phyloP scores from a whole-genome alignment of 2,888 invertebrate genomes.

The Dioctria rufipes region DNA sequence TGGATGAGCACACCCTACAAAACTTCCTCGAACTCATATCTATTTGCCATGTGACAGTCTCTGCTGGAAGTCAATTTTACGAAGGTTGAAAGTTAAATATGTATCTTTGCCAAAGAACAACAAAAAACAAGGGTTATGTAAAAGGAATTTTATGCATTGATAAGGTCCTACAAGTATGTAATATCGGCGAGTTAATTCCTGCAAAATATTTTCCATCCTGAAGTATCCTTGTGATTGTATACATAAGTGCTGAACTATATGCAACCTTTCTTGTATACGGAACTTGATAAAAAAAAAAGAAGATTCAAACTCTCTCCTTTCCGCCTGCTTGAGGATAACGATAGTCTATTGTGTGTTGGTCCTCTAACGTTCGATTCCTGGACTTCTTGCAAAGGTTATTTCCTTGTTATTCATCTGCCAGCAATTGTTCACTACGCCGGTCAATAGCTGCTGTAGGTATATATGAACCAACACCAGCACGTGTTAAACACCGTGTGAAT shows the following conservation, averaged over 20 bases:
- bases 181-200: background rate
- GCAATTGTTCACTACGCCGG: conserved; percentile 30
- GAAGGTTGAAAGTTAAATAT: background rate
- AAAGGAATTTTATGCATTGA: conserved; percentile 8
- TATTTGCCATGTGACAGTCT: background rate
- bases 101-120: background rate
- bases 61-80: background rate
- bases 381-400: conserved; percentile 29
- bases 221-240: background rate
- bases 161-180: background rate
- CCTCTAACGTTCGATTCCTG: background rate
- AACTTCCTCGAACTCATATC: background rate
- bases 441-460: background rate
- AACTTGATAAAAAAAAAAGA: background rate
- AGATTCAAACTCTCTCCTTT: conserved; percentile 19
- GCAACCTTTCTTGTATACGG: background rate
- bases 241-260: background rate
- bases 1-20: background rate
- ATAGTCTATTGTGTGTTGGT: conserved; percentile 25
- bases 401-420: conserved; percentile 11
- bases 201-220: conserved; percentile 14
- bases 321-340: conserved; percentile 39
- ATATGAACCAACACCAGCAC: background rate
- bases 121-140: background rate
- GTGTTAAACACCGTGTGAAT: conserved; percentile 23